Percentiles rank a stretch among this genome's conserved stretches.
Evolutionary conservation across 2,888 invertebrate species (phyloP).

Genomic region (Allygus modestus): DNA sequence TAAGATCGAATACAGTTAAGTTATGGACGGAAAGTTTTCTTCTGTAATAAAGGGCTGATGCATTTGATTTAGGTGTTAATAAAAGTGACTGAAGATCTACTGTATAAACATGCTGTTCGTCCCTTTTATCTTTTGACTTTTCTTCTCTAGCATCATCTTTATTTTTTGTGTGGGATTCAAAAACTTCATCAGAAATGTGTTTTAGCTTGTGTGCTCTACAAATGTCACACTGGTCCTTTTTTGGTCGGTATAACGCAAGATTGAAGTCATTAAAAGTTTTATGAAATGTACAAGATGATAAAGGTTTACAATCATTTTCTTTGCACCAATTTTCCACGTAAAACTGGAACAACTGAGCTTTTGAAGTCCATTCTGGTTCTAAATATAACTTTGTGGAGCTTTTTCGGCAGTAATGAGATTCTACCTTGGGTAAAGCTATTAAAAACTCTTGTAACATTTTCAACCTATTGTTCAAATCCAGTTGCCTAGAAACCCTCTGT

Average conservation of each 20-base stretch:
- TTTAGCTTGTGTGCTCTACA: slow-evolving; percentile 55
- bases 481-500: slow-evolving; percentile 40
- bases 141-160: no score
- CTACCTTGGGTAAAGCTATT: slow-evolving; percentile 46
- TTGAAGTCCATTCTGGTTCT: slow-evolving; percentile 57
- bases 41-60: slow-evolving; percentile 55
- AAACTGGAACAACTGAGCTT: slow-evolving; percentile 57
- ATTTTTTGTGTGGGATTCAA: slow-evolving; percentile 45
- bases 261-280: slow-evolving; percentile 48
- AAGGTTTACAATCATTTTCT: not conserved
- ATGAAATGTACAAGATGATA: slow-evolving; percentile 49
- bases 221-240: slow-evolving; percentile 62
- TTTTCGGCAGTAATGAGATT: slow-evolving; percentile 57
- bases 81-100: slow-evolving; percentile 47
- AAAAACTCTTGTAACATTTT: slow-evolving; percentile 54
- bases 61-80: slow-evolving; percentile 32
- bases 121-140: slow-evolving; percentile 8
- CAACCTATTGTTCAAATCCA: slow-evolving; percentile 28
- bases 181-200: slow-evolving; percentile 44
- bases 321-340: slow-evolving; percentile 15
- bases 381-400: slow-evolving; percentile 55
- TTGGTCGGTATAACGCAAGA: slow-evolving; percentile 65
- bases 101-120: slow-evolving; percentile 40
- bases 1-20: slow-evolving; percentile 35
- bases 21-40: slow-evolving; percentile 42